Evolutionary conservation across 2,888 invertebrate species (phyloP).

Genomic region (Pyrrhia umbra): DNA sequence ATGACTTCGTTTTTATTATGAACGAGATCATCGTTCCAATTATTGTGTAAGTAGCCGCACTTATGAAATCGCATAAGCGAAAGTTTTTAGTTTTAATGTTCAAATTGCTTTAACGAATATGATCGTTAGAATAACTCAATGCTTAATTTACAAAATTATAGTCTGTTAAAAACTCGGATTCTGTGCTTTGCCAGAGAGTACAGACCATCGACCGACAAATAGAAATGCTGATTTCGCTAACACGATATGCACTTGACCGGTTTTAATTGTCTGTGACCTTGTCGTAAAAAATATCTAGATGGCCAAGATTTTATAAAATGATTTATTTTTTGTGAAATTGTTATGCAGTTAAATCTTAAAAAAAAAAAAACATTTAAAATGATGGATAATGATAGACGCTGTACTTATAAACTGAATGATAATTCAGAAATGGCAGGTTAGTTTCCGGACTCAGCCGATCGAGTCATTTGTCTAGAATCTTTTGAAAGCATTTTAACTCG

Average conservation of each 20-base stretch:
- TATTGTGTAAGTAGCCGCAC: not conserved
- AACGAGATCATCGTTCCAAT: not conserved
- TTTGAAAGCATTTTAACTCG: slow-evolving; percentile 42
- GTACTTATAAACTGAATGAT: slow-evolving; percentile 24
- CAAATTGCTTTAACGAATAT: too few relatives aligned
- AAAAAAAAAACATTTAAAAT: slow-evolving; percentile 25
- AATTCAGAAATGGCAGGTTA: slow-evolving; percentile 45
- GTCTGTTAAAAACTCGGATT: not conserved
- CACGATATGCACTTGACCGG: slow-evolving; percentile 36
- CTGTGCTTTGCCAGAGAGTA: not conserved
- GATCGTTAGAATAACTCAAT: not conserved
- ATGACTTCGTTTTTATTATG: not conserved
- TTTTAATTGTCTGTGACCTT: slow-evolving; percentile 33
- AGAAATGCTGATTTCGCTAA: slow-evolving; percentile 34
- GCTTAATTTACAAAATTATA: not conserved
- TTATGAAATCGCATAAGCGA: not conserved
- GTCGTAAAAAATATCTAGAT: slow-evolving; percentile 50
- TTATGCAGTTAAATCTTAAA: slow-evolving; percentile 24
- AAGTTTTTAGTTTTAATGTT: too few relatives aligned
- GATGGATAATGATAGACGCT: slow-evolving; percentile 42
- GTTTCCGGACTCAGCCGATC: slow-evolving; percentile 24
- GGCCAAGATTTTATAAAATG: slow-evolving; percentile 59
- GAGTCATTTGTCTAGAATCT: slow-evolving; percentile 21
- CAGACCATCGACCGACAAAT: not conserved
- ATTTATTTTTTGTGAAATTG: slow-evolving; percentile 57